Evolutionary conservation across 2,113 vertebrate species (phyloP).

Genomic region (Rhynchopsitta pachyrhyncha): DNA sequence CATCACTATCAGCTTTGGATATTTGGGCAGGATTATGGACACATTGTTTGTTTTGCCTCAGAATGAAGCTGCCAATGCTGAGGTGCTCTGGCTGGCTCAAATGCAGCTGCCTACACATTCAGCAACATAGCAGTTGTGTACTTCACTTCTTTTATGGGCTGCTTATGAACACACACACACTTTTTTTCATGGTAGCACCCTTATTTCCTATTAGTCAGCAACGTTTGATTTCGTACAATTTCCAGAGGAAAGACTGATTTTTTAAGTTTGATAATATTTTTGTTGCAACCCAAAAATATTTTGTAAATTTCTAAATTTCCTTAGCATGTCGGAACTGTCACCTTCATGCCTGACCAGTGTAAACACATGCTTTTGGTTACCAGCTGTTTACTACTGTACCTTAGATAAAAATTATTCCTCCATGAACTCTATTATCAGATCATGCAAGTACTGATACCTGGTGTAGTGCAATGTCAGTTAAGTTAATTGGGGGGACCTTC

Average conservation of each 20-base stretch:
- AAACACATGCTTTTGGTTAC: not conserved
- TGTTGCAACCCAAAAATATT: not conserved
- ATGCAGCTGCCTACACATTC: not conserved
- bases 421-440: not conserved
- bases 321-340: not conserved
- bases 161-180: not conserved
- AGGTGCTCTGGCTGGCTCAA: not conserved
- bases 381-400: not conserved
- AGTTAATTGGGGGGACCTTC: not conserved
- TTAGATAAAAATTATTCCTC: not conserved
- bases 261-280: not conserved
- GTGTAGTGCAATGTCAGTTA: not conserved
- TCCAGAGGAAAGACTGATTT: not conserved
- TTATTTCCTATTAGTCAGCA: not conserved
- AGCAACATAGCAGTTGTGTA: not conserved
- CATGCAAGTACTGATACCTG: not conserved
- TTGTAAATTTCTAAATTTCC: not conserved
- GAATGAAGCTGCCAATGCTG: not conserved
- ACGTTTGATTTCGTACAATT: not conserved
- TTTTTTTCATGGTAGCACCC: not conserved
- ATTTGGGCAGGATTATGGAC: not conserved
- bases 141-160: not conserved
- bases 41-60: not conserved
- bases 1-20: not conserved
- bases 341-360: not conserved